Evolutionary conservation across 30 jellyfish, hydroid and myxozoan species (phyloP).

Genomic region (Nemopilema nomurai): DNA sequence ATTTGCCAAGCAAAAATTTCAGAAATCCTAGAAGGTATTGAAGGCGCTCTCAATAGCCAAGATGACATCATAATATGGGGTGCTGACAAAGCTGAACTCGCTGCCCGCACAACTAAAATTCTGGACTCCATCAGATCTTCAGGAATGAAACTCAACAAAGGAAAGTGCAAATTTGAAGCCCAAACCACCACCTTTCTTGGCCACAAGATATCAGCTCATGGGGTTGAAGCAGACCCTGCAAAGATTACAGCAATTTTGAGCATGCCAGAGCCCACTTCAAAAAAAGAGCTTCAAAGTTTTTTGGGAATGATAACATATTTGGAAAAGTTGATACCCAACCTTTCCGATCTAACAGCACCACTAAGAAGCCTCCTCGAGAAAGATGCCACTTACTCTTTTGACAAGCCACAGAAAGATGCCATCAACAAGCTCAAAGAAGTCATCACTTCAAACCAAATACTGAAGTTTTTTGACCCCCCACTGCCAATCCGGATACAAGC

Average conservation of each 20-base stretch:
- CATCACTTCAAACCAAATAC: slow-evolving; percentile 43
- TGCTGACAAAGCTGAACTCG: slow-evolving; percentile 31
- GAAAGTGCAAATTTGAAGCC: slow-evolving; percentile 34
- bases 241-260: slow-evolving; percentile 28
- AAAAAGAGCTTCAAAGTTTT: slow-evolving; percentile 44
- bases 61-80: slow-evolving; percentile 78
- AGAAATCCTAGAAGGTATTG: slow-evolving; percentile 36
- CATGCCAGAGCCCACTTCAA: slow-evolving; percentile 43
- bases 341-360: slow-evolving; percentile 45
- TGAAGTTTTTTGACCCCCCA: slow-evolving; percentile 52
- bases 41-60: slow-evolving; percentile 66
- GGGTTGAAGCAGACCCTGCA: slow-evolving; percentile 49
- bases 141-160: slow-evolving; percentile 25
- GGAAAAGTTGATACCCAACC: slow-evolving; percentile 50
- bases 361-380: slow-evolving; percentile 38
- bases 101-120: slow-evolving; percentile 31
- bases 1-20: slow-evolving; percentile 60
- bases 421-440: slow-evolving; percentile 47
- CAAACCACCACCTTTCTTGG: slow-evolving; percentile 30
- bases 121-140: slow-evolving; percentile 33
- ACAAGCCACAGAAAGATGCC: slow-evolving; percentile 56
- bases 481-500: slow-evolving; percentile 31
- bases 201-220: slow-evolving; percentile 35
- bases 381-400: slow-evolving; percentile 37
- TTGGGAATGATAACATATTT: slow-evolving; percentile 33